A percentile compares a stretch with the other conserved stretches of the same genome.
Conservation (phyloP, 2,797 vertebrate species). For the Myotis vivesi region DNA sequence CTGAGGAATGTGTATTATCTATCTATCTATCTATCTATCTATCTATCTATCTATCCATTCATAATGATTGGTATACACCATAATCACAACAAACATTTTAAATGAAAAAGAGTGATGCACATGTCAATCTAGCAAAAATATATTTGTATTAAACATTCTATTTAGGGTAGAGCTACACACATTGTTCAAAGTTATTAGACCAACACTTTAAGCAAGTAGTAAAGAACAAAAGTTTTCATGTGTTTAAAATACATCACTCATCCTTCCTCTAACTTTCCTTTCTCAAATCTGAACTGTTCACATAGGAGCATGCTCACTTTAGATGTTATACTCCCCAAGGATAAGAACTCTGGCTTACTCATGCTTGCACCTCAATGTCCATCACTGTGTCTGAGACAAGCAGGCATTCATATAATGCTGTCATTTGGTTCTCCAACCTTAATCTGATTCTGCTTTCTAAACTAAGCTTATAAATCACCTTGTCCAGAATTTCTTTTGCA, state of each 20-base stretch:
- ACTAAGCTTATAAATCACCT: background rate
- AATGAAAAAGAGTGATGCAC: background rate
- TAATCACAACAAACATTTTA: background rate
- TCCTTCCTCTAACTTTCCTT: background rate
- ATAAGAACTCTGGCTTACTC: background rate
- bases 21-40: background rate
- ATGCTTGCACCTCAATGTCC: background rate
- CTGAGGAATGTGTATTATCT: background rate
- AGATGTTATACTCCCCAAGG: background rate
- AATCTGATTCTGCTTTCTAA: background rate
- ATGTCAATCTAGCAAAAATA: background rate
- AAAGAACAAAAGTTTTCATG: background rate
- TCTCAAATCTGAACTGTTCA: background rate
- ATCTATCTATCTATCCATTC: too few species aligned
- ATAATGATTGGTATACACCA: background rate
- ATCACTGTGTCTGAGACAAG: too few species aligned
- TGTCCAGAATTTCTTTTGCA: background rate
- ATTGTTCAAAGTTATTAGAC: background rate
- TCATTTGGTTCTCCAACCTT: background rate
- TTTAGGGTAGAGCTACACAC: background rate
- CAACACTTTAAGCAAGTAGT: background rate
- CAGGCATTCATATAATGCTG: too few species aligned
- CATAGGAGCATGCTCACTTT: background rate
- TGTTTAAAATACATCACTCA: background rate
- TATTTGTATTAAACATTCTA: background rate